Conservation (phyloP, 2,888 invertebrate species). For the Brachypterus glaber region DNA sequence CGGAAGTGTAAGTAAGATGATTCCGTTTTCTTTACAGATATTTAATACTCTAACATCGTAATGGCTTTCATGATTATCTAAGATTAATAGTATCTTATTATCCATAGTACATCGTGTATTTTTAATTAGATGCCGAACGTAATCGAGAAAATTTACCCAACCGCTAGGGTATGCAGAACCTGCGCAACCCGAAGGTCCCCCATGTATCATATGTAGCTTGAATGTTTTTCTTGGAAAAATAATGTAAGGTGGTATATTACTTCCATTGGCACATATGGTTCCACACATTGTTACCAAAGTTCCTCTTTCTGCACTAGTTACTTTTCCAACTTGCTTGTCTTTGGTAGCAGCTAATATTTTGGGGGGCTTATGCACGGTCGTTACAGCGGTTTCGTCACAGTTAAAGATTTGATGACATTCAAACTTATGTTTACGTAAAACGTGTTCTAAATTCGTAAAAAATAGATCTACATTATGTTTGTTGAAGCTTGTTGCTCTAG, state of each 20-base stretch:
- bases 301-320: not conserved
- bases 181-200: conserved; percentile 9
- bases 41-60: conserved; percentile 13
- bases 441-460: conserved; percentile 12
- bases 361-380: conserved; percentile 15
- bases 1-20: conserved; percentile 9
- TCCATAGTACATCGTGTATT: conserved; percentile 12
- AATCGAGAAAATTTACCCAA: conserved; percentile 19
- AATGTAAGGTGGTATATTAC: conserved; percentile 9
- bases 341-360: conserved; percentile 12
- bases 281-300: conserved; percentile 5
- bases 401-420: conserved; percentile 12
- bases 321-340: conserved; percentile 12
- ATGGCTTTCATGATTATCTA: conserved; percentile 17
- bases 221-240: conserved; percentile 13
- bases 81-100: conserved; percentile 5
- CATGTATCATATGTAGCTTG: conserved; percentile 6
- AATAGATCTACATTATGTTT: conserved; percentile 12
- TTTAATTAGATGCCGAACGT: conserved; percentile 27
- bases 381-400: conserved; percentile 13
- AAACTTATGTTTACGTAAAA: conserved; percentile 8
- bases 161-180: conserved; percentile 8
- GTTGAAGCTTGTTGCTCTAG: conserved; percentile 11
- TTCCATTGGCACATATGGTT: conserved; percentile 11
- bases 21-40: conserved; percentile 15